These are phyloP conservation scores for Lanius ludovicianus DNA, from an alignment of 2,113 vertebrate genomes.

Conservation along the genomic window DNA sequence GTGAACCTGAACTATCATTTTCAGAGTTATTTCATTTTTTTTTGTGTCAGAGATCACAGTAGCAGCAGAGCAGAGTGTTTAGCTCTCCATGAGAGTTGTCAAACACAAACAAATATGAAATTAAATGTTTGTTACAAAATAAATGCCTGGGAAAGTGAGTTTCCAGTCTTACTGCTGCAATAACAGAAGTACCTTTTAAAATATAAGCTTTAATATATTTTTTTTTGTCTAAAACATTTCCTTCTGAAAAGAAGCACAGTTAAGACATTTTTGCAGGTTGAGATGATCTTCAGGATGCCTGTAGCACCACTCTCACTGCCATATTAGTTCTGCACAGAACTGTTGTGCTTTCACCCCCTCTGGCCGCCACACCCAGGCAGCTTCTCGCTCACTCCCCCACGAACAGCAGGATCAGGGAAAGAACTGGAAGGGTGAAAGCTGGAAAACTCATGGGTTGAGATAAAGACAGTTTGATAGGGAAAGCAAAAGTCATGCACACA, in stretches of 20 bases:
- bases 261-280: not conserved
- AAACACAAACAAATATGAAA: not conserved
- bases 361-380: not conserved
- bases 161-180: not conserved
- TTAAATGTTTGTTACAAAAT: not conserved
- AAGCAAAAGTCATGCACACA: not conserved
- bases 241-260: not conserved
- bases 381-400: not conserved
- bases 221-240: not conserved
- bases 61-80: not conserved
- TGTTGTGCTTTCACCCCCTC: not conserved
- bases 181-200: not conserved
- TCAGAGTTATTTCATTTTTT: too few relatives aligned
- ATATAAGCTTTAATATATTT: not conserved
- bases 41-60: not conserved
- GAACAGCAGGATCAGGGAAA: not conserved
- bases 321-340: not conserved
- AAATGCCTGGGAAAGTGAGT: not conserved
- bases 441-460: not conserved
- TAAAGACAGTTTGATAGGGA: not conserved
- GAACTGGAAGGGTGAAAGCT: not conserved
- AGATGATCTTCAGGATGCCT: not conserved
- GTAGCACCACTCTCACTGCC: not conserved
- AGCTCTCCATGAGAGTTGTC: not conserved
- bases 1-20: not conserved